Evolutionary conservation across 92 coral and sea anemone species (phyloP), one percentile per base, ranked within the genome.

Genomic region (Siderastrea radians): DNA sequence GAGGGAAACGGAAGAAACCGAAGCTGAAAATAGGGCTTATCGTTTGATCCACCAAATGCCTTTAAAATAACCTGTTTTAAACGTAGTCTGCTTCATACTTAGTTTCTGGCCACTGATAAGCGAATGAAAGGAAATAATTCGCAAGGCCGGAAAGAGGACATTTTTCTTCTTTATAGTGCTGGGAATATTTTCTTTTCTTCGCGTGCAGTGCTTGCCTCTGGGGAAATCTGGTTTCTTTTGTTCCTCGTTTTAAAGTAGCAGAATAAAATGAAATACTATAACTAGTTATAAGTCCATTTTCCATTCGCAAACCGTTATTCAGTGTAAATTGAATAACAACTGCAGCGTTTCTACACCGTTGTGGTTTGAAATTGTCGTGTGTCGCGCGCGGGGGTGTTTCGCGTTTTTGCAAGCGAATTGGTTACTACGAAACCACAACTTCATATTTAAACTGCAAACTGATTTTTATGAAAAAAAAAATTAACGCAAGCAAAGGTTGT

Each of bases 391-490:
- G 49, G 53, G 57, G 77, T 16, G 55, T 70, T 71, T 70, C 13
- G 15, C 44, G 53, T 58, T 82, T 70, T 82, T 55, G 46, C 68
- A 48, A 46, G 78, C 58, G 68, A 47, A 19, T 17, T 57, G 13
- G 86, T 70, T 82, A 78, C 86, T 70, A 70, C 61, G 86, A 9
- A 55, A 82, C 86, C 49, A 46, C 52, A 70, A 38, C 44, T 26
- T 71, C 58, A 13, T 43, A 51, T 52, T 67, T 14, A 67, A 6
- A 15, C 44, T 17, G 17, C 2, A 48, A 64, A 57, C 57, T 49
- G 11, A 10, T 67, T 52, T 17, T 38, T 38, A 52, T 4, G n/a
- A 48, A 13, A 70, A 16, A 61, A 16, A 19, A 61, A 61, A 16
- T 61, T 61, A 14, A 61, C 16, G 66, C 26, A 16, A 13, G 66